phyloP scores from a whole-genome alignment of 1,140 invertebrate species.

The Lamellibrachia luymesi region DNA sequence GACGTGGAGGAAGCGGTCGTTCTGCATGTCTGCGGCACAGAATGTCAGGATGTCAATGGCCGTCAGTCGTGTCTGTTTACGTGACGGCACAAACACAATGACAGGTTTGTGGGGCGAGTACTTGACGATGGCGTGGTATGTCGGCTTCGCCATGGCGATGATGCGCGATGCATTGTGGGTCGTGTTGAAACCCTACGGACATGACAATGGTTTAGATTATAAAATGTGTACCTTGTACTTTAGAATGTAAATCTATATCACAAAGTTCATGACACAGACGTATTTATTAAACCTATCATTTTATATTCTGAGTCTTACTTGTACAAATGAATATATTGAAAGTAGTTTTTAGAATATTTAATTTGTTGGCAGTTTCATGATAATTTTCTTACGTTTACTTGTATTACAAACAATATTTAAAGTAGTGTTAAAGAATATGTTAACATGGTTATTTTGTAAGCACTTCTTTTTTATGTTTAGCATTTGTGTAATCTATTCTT shows the following conservation, averaged over 20 bases:
- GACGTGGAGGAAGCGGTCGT: constrained; percentile 78
- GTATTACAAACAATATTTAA: too few species aligned
- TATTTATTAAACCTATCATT: too few species aligned
- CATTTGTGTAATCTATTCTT: too few species aligned
- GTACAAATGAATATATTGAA: too few species aligned
- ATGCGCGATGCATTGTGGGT: constrained; percentile 94
- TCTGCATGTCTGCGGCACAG: constrained; percentile 81
- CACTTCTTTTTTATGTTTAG: too few species aligned
- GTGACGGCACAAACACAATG: constrained; percentile 93
- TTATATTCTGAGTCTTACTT: too few species aligned
- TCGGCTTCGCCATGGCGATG: constrained; percentile 95
- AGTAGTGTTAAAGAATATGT: too few species aligned
- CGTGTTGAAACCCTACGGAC: constrained; percentile 86
- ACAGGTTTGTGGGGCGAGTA: constrained; percentile 86
- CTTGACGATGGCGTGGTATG: constrained; percentile 90
- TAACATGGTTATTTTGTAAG: too few species aligned
- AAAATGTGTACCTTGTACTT: too few species aligned
- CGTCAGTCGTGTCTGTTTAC: constrained; percentile 88
- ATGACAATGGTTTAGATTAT: neutral
- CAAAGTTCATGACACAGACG: neutral
- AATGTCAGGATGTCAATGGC: constrained; percentile 94
- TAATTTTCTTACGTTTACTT: too few species aligned
- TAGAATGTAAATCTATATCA: neutral
- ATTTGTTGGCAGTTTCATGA: too few species aligned
- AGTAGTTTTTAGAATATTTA: too few species aligned